phyloP scores from a whole-genome alignment of 2,113 vertebrate genomes.

The Vidua macroura region DNA sequence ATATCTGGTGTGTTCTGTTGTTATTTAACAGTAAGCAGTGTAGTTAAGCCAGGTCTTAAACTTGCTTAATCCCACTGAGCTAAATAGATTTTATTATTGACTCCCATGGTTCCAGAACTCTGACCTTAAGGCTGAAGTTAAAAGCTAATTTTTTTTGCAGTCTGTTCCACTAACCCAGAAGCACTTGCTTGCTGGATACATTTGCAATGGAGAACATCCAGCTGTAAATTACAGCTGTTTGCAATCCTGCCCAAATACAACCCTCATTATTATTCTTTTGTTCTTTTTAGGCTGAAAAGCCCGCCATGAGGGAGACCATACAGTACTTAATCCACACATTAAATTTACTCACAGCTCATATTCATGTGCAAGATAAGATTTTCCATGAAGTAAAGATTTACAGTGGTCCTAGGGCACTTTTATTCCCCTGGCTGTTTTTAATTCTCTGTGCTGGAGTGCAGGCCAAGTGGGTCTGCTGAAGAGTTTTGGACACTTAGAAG shows the following conservation, averaged over 20 bases:
- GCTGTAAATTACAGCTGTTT: slow-evolving; percentile 65
- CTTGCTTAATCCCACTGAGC: slow-evolving; percentile 45
- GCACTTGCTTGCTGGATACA: slow-evolving; percentile 21
- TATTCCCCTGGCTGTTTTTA: slow-evolving; percentile 31
- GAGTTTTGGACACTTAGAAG: not conserved
- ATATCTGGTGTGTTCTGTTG: slow-evolving; percentile 34
- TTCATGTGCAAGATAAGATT: slow-evolving; percentile 49
- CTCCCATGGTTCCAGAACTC: slow-evolving; percentile 39
- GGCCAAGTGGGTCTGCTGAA: not conserved
- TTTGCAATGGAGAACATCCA: slow-evolving; percentile 28
- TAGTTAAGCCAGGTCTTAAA: slow-evolving; percentile 54
- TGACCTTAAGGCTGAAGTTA: slow-evolving; percentile 54
- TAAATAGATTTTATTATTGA: slow-evolving; percentile 59
- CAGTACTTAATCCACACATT: slow-evolving; percentile 27
- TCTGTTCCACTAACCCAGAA: slow-evolving; percentile 32
- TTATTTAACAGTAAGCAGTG: slow-evolving; percentile 39
- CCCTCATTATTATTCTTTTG: slow-evolving; percentile 60
- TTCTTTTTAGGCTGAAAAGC: slow-evolving; percentile 57
- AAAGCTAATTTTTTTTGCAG: slow-evolving; percentile 47
- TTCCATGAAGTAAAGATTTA: slow-evolving; percentile 53
- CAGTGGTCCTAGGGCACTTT: slow-evolving; percentile 15
- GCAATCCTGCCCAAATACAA: slow-evolving; percentile 47
- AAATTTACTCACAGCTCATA: slow-evolving; percentile 44
- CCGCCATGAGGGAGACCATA: slow-evolving; percentile 27
- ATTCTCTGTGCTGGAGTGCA: not conserved